A percentile compares a stretch with the other conserved stretches of the same genome.
These are phyloP conservation scores for Eulemur coronatus DNA, from an alignment of 2,797 vertebrate genomes.

Conservation along the genomic window DNA sequence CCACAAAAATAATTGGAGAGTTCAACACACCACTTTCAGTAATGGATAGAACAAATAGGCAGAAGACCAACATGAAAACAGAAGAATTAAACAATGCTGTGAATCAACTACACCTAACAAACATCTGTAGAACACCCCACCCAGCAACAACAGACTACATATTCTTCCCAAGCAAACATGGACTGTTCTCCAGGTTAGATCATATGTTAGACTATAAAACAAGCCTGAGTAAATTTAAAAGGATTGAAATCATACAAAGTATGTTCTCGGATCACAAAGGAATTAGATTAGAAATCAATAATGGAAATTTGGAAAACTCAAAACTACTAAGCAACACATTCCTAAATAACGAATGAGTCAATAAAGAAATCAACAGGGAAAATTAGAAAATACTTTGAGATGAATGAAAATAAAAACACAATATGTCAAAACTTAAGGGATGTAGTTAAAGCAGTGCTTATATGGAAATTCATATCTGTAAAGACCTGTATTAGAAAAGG, in stretches of 20 bases:
- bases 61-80: neutral
- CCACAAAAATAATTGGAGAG: neutral
- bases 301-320: neutral
- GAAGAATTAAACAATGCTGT: neutral
- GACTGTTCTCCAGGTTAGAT: neutral
- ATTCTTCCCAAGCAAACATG: neutral
- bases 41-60: neutral
- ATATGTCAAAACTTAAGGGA: neutral
- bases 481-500: neutral
- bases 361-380: neutral
- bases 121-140: neutral
- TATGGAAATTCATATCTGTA: neutral
- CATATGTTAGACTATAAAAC: neutral
- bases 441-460: neutral
- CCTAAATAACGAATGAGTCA: neutral
- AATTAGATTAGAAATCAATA: neutral
- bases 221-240: neutral
- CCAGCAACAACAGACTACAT: neutral
- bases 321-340: neutral
- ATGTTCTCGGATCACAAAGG: neutral
- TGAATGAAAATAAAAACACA: neutral
- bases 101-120: neutral
- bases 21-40: neutral
- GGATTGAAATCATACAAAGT: neutral
- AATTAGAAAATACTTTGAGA: neutral